A percentile compares a stretch with the other conserved stretches of the same genome.
Conservation (phyloP, 2,888 invertebrate genomes). For the Acrocyrtus sp. region DNA sequence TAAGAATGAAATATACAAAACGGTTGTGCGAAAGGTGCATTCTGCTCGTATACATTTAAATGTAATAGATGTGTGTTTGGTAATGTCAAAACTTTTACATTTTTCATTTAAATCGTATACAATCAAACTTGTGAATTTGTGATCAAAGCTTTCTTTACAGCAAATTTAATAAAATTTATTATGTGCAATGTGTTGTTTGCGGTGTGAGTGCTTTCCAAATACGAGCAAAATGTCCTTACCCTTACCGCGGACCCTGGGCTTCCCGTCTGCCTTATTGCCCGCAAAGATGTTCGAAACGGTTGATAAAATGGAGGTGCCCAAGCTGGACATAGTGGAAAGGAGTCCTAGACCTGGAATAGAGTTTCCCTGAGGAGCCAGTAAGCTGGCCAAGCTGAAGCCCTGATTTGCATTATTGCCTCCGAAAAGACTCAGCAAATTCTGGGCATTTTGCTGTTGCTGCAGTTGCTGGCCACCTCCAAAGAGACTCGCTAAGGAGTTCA, state of each 20-base stretch:
- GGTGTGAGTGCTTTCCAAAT: constrained; percentile 12
- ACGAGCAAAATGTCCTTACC: constrained; percentile 54
- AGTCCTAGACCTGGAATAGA: constrained; percentile 53
- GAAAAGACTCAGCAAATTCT: constrained; percentile 23
- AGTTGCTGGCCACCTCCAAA: constrained; percentile 38
- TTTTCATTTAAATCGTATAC: too few species aligned
- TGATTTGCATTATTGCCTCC: constrained; percentile 39
- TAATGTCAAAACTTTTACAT: too few species aligned
- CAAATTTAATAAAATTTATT: too few species aligned
- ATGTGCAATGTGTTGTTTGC: constrained; percentile 3
- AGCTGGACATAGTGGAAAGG: constrained; percentile 50
- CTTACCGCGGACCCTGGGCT: constrained; percentile 62
- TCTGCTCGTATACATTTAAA: constrained; percentile 44
- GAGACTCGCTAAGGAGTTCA: constrained; percentile 45
- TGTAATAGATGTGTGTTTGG: too few species aligned
- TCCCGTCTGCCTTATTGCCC: constrained; percentile 57
- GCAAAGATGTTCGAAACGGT: constrained; percentile 54
- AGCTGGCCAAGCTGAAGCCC: constrained; percentile 28
- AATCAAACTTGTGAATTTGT: too few species aligned
- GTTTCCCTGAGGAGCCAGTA: constrained; percentile 31
- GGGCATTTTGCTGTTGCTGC: constrained; percentile 31
- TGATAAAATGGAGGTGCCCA: constrained; percentile 55
- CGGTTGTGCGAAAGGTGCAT: constrained; percentile 29
- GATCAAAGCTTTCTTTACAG: too few species aligned
- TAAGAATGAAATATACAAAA: neutral